These are phyloP conservation scores for Oscheius sp. DNA, from an alignment of 2,888 invertebrate genomes.

Conservation along the genomic window DNA sequence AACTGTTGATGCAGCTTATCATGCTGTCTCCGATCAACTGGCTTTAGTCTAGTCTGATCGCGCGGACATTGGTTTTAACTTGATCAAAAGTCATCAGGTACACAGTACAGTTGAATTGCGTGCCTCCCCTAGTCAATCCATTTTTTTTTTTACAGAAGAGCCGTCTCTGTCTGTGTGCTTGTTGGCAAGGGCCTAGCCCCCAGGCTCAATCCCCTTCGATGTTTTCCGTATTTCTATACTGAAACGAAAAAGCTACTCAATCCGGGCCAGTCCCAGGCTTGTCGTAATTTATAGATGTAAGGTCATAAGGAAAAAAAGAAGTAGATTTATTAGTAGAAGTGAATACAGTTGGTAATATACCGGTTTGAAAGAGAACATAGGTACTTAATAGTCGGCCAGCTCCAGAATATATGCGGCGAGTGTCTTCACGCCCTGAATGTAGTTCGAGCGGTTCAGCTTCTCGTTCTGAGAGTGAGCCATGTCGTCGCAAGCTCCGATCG, in stretches of 20 bases:
- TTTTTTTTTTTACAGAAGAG: no score
- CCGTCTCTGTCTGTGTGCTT: no score
- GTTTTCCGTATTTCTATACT: no score
- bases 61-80: slow-evolving; percentile 8
- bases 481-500: slow-evolving; percentile 94
- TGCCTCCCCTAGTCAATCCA: no score
- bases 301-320: no score
- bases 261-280: no score
- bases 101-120: no score
- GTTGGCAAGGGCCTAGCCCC: no score
- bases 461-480: slow-evolving; percentile 99
- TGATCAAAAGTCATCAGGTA: no score
- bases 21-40: background rate
- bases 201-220: no score
- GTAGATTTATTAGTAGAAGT: background rate
- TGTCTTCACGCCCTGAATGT: slow-evolving; percentile 67
- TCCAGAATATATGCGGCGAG: slow-evolving; percentile 70
- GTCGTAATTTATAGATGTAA: no score
- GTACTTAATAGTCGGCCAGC: slow-evolving; percentile 48
- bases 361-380: background rate
- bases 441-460: slow-evolving; percentile 83
- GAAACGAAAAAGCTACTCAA: no score
- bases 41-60: slow-evolving; percentile 4
- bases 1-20: background rate
- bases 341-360: background rate